A percentile compares a stretch with the other conserved stretches of the same genome.
These are phyloP conservation scores for Leptatherina wallacei DNA, from an alignment of 2,797 vertebrate genomes.

Conservation along the genomic window DNA sequence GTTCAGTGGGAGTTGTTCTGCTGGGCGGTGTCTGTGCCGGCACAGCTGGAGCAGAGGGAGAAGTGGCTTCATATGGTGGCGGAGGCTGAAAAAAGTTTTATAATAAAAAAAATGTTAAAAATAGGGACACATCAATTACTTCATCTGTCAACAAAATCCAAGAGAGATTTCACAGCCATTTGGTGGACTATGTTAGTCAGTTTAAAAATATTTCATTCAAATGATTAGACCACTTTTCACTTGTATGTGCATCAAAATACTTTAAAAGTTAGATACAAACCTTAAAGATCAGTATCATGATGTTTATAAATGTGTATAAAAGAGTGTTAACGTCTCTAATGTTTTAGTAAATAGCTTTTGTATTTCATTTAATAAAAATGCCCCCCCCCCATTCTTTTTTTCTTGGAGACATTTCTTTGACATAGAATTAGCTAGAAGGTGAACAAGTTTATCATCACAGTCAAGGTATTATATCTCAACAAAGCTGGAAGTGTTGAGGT, in stretches of 20 bases:
- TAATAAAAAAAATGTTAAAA: background rate
- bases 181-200: background rate
- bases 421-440: too few relatives aligned
- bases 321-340: background rate
- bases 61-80: conserved; percentile 80
- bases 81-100: conserved; percentile 65
- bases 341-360: background rate
- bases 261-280: background rate
- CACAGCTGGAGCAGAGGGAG: conserved; percentile 60
- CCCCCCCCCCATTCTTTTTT: too few relatives aligned
- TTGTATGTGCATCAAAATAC: background rate
- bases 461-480: too few relatives aligned
- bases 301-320: background rate
- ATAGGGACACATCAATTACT: background rate
- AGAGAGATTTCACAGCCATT: background rate
- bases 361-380: background rate
- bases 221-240: background rate
- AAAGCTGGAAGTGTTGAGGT: too few relatives aligned
- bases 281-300: background rate
- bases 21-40: conserved; percentile 81
- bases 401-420: too few relatives aligned
- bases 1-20: conserved; percentile 89
- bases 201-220: background rate
- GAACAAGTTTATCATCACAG: too few relatives aligned
- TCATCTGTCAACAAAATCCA: background rate